These are phyloP conservation scores for Gymnothorax reevesii DNA, from an alignment of 2,797 vertebrate genomes.

Conservation along the genomic window DNA sequence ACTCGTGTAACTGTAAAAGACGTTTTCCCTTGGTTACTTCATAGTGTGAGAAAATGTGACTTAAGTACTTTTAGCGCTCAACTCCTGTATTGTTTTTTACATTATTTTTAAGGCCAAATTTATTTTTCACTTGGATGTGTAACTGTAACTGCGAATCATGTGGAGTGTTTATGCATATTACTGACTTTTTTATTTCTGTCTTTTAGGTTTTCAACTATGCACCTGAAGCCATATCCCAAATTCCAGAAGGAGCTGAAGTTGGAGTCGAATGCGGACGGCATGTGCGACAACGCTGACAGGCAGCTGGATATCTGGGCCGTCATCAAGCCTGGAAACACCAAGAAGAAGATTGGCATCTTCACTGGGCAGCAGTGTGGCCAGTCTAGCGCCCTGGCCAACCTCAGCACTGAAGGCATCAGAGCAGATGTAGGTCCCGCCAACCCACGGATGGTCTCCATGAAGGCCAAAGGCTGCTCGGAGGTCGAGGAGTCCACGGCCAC, in stretches of 20 bases:
- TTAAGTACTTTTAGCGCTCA: too few relatives aligned
- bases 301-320: too few relatives aligned
- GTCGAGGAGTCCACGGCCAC: too few relatives aligned
- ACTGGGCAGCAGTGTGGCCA: too few relatives aligned
- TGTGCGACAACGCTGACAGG: conserved; percentile 53
- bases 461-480: too few relatives aligned
- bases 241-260: conserved; percentile 73
- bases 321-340: too few relatives aligned
- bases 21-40: neutral
- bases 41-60: neutral
- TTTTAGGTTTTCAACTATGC: conserved; percentile 80
- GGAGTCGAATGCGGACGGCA: conserved; percentile 66
- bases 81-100: too few relatives aligned
- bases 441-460: too few relatives aligned
- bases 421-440: too few relatives aligned
- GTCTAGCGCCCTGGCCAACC: too few relatives aligned
- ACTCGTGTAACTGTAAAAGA: too few relatives aligned
- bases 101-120: neutral
- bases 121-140: neutral
- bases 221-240: conserved; percentile 84
- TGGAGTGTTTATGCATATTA: neutral
- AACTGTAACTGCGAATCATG: neutral
- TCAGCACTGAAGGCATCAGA: too few relatives aligned
- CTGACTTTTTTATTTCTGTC: neutral
- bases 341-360: conserved; percentile 68